phyloP scores from a whole-genome alignment of 1,140 invertebrate species.

The Carposina sasakii region DNA sequence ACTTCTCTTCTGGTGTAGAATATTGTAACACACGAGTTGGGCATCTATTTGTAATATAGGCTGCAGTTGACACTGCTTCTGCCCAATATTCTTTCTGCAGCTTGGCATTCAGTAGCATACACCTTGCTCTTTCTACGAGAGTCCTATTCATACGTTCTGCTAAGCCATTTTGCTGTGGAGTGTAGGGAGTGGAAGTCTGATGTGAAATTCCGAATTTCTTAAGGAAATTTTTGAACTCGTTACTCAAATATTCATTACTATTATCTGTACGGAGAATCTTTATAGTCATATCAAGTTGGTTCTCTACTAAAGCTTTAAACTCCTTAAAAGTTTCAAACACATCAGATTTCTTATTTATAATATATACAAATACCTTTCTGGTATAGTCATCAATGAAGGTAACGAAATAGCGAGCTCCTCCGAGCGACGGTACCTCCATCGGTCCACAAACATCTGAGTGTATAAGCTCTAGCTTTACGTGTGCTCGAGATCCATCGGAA shows the following conservation, averaged over 20 bases:
- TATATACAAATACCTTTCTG: slow-evolving; percentile 48
- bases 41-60: slow-evolving; percentile 25
- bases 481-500: slow-evolving; percentile 18
- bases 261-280: slow-evolving; percentile 54
- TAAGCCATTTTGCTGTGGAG: slow-evolving; percentile 57
- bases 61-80: slow-evolving; percentile 25
- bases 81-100: slow-evolving; percentile 25
- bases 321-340: slow-evolving; percentile 45
- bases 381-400: slow-evolving; percentile 65
- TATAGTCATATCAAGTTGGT: slow-evolving; percentile 36
- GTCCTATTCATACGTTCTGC: slow-evolving; percentile 46
- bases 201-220: slow-evolving; percentile 37
- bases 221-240: slow-evolving; percentile 37
- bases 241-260: slow-evolving; percentile 53
- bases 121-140: slow-evolving; percentile 35
- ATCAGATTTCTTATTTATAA: slow-evolving; percentile 55
- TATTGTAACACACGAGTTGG: slow-evolving; percentile 20
- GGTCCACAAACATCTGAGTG: slow-evolving; percentile 63
- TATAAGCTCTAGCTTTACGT: slow-evolving; percentile 21
- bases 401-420: slow-evolving; percentile 48
- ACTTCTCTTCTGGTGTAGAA: slow-evolving; percentile 34
- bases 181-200: slow-evolving; percentile 36
- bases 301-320: slow-evolving; percentile 39
- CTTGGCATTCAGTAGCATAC: slow-evolving; percentile 29
- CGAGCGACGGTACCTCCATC: slow-evolving; percentile 44